Conservation (phyloP, 2,113 vertebrate genomes). For the Poeciliopsis prolifica region DNA sequence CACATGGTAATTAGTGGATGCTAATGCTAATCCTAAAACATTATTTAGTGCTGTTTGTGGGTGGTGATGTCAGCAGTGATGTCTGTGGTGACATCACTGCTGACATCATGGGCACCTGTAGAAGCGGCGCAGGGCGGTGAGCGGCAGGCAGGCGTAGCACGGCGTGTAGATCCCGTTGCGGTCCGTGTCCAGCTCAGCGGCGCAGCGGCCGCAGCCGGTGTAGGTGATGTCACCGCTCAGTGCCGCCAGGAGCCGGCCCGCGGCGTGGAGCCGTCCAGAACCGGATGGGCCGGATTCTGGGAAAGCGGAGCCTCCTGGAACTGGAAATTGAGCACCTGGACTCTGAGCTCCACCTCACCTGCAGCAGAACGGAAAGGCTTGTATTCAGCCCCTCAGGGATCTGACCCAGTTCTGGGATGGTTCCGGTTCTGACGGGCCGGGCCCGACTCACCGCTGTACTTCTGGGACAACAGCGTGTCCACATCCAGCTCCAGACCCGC, state of each 20-base stretch:
- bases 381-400: not conserved
- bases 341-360: constrained; percentile 85
- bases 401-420: not conserved
- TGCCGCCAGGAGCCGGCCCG: constrained; percentile 72
- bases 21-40: too few relatives aligned
- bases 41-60: too few relatives aligned
- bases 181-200: constrained; percentile 83
- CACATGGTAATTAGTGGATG: too few relatives aligned
- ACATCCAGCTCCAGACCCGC: constrained; percentile 79
- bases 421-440: not conserved
- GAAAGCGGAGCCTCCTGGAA: constrained; percentile 74
- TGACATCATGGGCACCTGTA: constrained; percentile 80
- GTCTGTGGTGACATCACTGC: not conserved
- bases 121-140: constrained; percentile 78
- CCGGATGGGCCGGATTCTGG: constrained; percentile 64
- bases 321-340: constrained; percentile 77
- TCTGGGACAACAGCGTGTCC: constrained; percentile 83
- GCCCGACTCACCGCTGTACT: constrained; percentile 82
- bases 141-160: constrained; percentile 87
- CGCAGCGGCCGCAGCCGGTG: constrained; percentile 87
- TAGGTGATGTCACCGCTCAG: constrained; percentile 82
- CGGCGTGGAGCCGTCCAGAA: constrained; percentile 72
- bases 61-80: too few relatives aligned
- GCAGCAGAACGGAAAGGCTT: not conserved
- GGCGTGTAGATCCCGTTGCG: constrained; percentile 88